Conservation (phyloP, 2,888 invertebrate genomes). For the Melikaiella ostensackeni region DNA sequence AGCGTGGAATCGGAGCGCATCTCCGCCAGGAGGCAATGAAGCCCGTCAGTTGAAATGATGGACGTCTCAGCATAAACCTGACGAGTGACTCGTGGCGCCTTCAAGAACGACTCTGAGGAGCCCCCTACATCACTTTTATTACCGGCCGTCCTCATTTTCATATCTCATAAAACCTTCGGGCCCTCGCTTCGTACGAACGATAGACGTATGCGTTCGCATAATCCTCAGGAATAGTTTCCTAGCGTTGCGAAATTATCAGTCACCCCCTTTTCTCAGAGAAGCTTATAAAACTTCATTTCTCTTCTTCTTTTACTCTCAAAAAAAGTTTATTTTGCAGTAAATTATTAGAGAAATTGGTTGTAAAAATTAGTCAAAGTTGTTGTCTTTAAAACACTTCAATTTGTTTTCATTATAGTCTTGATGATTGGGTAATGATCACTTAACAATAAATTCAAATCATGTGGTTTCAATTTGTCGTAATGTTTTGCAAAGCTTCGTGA, state of each 20-base stretch:
- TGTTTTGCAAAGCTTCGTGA: no score
- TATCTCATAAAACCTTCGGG: slow-evolving; percentile 75
- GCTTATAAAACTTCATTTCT: background rate
- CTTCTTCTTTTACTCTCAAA: background rate
- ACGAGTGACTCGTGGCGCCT: slow-evolving; percentile 77
- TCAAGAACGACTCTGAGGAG: slow-evolving; percentile 75
- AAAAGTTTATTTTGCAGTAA: no score
- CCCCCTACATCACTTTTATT: slow-evolving; percentile 77
- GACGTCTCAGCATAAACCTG: slow-evolving; percentile 77
- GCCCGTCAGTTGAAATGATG: slow-evolving; percentile 77
- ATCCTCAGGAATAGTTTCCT: slow-evolving; percentile 36
- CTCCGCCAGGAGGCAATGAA: slow-evolving; percentile 75
- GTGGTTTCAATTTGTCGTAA: no score
- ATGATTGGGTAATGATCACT: no score
- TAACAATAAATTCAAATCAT: no score
- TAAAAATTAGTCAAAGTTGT: no score
- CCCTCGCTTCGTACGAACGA: slow-evolving; percentile 53
- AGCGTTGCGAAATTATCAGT: slow-evolving; percentile 10
- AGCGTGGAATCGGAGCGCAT: slow-evolving; percentile 68
- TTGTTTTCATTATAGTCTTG: no score
- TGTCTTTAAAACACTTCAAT: no score
- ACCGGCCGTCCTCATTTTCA: slow-evolving; percentile 76
- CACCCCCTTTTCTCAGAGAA: background rate
- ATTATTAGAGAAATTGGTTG: no score
- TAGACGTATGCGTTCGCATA: slow-evolving; percentile 55